Percentiles rank a stretch among this genome's conserved stretches.
Conservation (phyloP, 2,797 vertebrate species). For the Poecilia velifera region DNA sequence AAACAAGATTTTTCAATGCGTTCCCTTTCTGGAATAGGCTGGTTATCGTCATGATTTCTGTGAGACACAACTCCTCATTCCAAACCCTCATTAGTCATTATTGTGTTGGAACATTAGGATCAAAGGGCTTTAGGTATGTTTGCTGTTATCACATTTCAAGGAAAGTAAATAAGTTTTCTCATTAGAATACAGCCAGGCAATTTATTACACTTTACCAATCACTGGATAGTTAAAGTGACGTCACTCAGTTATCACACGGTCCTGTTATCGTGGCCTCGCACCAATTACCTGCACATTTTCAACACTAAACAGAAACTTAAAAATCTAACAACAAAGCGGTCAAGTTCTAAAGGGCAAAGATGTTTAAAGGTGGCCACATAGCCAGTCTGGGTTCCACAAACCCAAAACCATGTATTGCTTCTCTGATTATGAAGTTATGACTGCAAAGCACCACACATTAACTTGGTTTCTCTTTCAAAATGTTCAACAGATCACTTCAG, state of each 20-base stretch:
- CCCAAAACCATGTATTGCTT: not conserved
- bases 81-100: not conserved
- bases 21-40: slow-evolving; percentile 7
- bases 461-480: not conserved
- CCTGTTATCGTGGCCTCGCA: slow-evolving; percentile 33
- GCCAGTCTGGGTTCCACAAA: not conserved
- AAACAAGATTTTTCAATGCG: not conserved
- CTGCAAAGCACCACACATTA: not conserved
- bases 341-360: slow-evolving; percentile 50
- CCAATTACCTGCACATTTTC: slow-evolving; percentile 35
- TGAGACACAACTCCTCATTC: slow-evolving; percentile 14
- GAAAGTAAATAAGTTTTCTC: not conserved
- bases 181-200: slow-evolving; percentile 3
- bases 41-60: slow-evolving; percentile 12
- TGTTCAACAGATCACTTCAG: not conserved
- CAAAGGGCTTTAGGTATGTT: slow-evolving; percentile 22
- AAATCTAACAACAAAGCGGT: slow-evolving; percentile 22
- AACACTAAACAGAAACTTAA: slow-evolving; percentile 19
- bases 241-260: slow-evolving; percentile 29
- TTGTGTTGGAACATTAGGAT: slow-evolving; percentile 5
- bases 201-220: not conserved
- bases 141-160: not conserved
- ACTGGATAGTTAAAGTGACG: slow-evolving; percentile 3
- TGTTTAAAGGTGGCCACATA: slow-evolving; percentile 22
- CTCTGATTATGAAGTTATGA: not conserved